A percentile compares a stretch with the other conserved stretches of the same genome.
phyloP scores from a whole-genome alignment of 2,888 invertebrate species.

The Anoplius nigerrimus region DNA sequence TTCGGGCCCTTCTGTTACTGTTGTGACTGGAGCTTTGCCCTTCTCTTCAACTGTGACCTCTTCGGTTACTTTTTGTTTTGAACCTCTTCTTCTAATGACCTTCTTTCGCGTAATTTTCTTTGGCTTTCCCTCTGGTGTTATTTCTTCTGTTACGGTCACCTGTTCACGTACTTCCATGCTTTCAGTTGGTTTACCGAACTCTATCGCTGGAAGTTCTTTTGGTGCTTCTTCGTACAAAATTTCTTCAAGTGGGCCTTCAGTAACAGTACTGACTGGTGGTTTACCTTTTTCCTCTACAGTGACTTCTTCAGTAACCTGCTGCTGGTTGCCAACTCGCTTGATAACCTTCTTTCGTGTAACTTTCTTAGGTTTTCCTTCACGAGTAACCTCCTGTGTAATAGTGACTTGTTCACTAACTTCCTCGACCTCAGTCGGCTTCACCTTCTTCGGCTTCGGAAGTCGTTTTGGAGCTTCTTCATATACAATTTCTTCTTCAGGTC shows the following conservation, averaged over 20 bases:
- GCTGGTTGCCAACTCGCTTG: conserved; percentile 71
- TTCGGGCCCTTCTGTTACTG: conserved; percentile 28
- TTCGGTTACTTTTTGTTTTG: conserved; percentile 65
- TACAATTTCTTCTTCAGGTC: conserved; percentile 59
- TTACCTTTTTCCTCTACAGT: conserved; percentile 60
- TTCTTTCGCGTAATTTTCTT: conserved; percentile 64
- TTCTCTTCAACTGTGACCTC: conserved; percentile 43
- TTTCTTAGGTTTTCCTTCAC: conserved; percentile 65
- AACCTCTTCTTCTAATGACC: conserved; percentile 46
- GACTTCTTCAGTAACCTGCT: conserved; percentile 61
- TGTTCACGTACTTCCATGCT: conserved; percentile 65
- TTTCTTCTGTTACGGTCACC: conserved; percentile 41
- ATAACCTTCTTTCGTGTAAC: conserved; percentile 75
- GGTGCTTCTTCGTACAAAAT: conserved; percentile 40
- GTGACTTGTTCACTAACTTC: conserved; percentile 63
- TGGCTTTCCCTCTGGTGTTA: conserved; percentile 70
- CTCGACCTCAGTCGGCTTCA: conserved; percentile 37
- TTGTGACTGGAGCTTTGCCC: conserved; percentile 56
- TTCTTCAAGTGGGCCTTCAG: conserved; percentile 46
- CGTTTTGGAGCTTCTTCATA: conserved; percentile 59
- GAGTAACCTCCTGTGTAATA: conserved; percentile 60
- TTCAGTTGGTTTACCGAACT: conserved; percentile 57
- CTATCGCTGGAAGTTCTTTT: conserved; percentile 14
- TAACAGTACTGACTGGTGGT: conserved; percentile 45
- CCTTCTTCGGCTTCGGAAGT: conserved; percentile 58